A percentile compares a stretch with the other conserved stretches of the same genome.
phyloP scores from a whole-genome alignment of 2,888 invertebrate species.

The Reticulitermes lucifugus region DNA sequence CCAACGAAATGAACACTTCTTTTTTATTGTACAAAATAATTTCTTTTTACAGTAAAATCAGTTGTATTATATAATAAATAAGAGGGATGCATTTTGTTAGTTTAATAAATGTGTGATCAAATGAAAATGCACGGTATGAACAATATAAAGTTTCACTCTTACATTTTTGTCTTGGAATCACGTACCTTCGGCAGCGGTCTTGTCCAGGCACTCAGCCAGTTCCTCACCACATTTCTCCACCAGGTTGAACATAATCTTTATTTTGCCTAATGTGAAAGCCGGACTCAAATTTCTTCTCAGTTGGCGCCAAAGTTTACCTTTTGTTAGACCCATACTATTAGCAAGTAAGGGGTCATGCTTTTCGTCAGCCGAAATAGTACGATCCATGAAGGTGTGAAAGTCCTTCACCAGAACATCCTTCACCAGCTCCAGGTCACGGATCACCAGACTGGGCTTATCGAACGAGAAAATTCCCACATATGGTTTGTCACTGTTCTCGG shows the following conservation, averaged over 20 bases:
- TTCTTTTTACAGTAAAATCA: no score
- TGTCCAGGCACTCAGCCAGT: no score
- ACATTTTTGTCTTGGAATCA: no score
- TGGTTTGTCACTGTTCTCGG: background rate
- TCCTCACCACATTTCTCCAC: background rate
- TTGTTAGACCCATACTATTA: background rate
- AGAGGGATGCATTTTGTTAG: no score
- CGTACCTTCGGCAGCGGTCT: no score
- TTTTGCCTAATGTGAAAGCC: background rate
- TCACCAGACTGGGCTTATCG: background rate
- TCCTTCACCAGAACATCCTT: constrained; percentile 36
- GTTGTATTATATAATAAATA: no score
- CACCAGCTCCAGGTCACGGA: constrained; percentile 10
- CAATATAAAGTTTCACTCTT: no score
- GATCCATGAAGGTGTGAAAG: background rate
- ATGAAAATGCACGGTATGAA: no score
- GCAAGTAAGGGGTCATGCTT: background rate
- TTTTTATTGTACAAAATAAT: no score
- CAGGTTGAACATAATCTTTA: constrained; percentile 25
- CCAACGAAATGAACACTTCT: no score
- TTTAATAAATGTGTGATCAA: no score
- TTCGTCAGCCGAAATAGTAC: background rate
- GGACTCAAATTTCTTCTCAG: background rate
- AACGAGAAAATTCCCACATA: background rate
- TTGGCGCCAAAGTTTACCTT: constrained; percentile 3